Base-by-base conservation (phyloP, 1,140 invertebrate genomes). In the Pseudomyrmex cubaensis region DNA sequence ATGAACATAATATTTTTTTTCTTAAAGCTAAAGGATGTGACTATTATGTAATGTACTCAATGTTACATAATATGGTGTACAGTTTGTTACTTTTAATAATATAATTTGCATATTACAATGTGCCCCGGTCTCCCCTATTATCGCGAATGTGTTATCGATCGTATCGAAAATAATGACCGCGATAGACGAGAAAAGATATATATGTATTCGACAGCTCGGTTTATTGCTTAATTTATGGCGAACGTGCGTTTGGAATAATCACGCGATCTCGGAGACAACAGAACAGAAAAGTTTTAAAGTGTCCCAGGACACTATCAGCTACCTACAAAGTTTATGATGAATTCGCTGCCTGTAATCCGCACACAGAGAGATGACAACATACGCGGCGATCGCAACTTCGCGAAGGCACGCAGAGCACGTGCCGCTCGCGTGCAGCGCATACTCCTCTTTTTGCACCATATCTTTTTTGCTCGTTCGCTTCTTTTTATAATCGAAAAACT, bases 91-190 rank as follows among this genome's bases (percentile, higher is more conserved):
- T 20, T 20, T 20, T 20, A 20, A 20, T 20, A 20, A 20, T 20
- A 20, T 20, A 20, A 20, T 20, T 20, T 20, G 20, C 20, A 20
- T 20, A 0, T 20, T 0, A 20, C 20, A 20, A 20, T 20, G 20
- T 20, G 20, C 20, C 0, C 20, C 20, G 20, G 20, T 20, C 20
- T 20, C 20, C 20, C 20, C 20, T 5, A 25, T 2, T 20, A n/a
- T 62, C 35, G 59, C 15, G 20, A 75, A 15, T 48, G 46, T 13
- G 62, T 77, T 63, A 88, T 86, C 88, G 85, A 84, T 75, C 85
- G 85, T 85, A 88, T 35, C 2, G 35, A 86, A 88, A 90, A 90
- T 90, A 88, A 89, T 78, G 87, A 91, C 87, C 76, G 73, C 70
- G 48, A 62, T 82, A 2, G 56, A 35, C 61, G 10, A 54, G 52